Percentiles rank a stretch among this genome's conserved stretches.
Evolutionary conservation across 2,113 vertebrate species (phyloP).

Genomic region (Ptilorrhoa leucosticta): DNA sequence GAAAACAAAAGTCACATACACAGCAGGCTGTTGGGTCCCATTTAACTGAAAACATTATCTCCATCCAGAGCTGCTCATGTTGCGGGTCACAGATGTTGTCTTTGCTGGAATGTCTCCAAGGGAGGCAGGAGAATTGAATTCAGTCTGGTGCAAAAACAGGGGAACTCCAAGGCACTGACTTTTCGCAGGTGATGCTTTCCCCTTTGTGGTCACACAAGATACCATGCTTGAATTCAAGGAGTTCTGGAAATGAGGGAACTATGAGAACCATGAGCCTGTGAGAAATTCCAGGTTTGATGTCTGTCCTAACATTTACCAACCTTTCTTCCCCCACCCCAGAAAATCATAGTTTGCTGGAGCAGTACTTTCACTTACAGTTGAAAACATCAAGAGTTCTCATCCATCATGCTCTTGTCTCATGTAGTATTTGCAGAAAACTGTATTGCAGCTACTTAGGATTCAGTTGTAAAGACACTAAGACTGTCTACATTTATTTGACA

Average conservation of each 20-base stretch:
- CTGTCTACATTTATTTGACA: neutral
- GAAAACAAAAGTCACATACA: neutral
- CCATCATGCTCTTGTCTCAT: neutral
- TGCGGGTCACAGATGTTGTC: neutral
- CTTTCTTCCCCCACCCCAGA: fast-evolving
- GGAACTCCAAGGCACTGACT: neutral
- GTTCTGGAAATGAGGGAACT: neutral
- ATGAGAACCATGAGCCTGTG: neutral
- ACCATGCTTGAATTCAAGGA: neutral
- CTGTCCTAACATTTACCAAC: neutral
- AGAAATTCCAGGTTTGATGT: neutral
- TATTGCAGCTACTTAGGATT: neutral
- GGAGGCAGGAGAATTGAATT: neutral
- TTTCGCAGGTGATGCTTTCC: neutral
- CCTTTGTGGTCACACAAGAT: neutral
- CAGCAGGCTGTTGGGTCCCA: neutral
- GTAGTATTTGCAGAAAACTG: neutral
- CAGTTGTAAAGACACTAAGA: neutral
- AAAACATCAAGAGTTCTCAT: neutral
- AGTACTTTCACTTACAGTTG: neutral
- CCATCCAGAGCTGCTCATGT: neutral
- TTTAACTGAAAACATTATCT: neutral
- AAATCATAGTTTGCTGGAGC: neutral
- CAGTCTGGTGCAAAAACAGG: neutral
- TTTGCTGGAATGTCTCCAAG: neutral